Evolutionary conservation across 2,797 vertebrate species (phyloP).

Genomic region (Anguilla anguilla): DNA sequence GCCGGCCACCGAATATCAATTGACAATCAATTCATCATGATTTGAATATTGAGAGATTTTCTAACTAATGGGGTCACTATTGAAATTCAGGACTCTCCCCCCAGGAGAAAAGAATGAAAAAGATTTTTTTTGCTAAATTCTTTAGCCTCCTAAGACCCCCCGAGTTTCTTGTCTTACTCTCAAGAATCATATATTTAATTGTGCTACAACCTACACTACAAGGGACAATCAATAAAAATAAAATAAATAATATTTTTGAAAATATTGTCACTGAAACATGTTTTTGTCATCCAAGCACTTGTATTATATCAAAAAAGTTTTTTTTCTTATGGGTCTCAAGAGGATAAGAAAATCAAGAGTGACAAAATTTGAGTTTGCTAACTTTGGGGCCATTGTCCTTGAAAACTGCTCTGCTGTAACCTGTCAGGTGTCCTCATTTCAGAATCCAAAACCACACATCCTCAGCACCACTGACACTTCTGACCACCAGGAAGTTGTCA

Average conservation of each 20-base stretch:
- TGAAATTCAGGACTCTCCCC: slow-evolving; percentile 30
- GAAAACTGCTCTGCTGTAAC: slow-evolving; percentile 33
- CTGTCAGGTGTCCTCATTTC: slow-evolving; percentile 35
- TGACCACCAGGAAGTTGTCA: slow-evolving; percentile 39
- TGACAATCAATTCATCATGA: slow-evolving; percentile 34
- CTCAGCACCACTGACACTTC: slow-evolving; percentile 28
- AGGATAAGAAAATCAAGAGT: not conserved
- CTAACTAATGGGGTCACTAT: slow-evolving; percentile 13
- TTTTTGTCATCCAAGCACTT: not conserved
- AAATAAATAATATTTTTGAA: not conserved
- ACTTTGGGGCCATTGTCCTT: slow-evolving; percentile 27
- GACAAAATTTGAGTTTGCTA: not conserved
- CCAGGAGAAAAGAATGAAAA: slow-evolving; percentile 6
- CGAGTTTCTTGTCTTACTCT: not conserved
- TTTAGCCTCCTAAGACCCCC: not conserved
- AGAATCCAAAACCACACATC: slow-evolving; percentile 27
- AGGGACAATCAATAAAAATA: not conserved
- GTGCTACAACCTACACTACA: not conserved
- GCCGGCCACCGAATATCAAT: slow-evolving; percentile 3
- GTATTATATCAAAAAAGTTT: not conserved
- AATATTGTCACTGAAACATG: not conserved
- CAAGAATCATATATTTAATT: not conserved
- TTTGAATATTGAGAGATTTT: slow-evolving; percentile 20
- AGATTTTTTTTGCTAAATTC: not conserved
- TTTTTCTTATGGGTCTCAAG: not conserved